phyloP scores from a whole-genome alignment of 2,888 invertebrate genomes.

The Abrostola tripartita region DNA sequence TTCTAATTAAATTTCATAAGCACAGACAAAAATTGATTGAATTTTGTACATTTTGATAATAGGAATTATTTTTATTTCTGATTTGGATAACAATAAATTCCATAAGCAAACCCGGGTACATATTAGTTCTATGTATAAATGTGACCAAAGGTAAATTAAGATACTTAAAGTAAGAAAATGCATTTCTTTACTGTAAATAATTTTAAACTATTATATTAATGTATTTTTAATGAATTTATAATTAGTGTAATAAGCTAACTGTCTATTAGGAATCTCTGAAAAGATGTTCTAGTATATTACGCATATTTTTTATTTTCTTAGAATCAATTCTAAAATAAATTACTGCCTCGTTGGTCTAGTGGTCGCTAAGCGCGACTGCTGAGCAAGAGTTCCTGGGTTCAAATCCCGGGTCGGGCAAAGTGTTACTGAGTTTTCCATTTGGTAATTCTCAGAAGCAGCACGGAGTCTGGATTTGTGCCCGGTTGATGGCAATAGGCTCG shows the following conservation, averaged over 20 bases:
- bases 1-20: no score
- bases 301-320: no score
- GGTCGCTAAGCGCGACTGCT: no score
- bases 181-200: conserved; percentile 54
- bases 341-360: no score
- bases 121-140: conserved; percentile 34
- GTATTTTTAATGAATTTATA: conserved; percentile 9
- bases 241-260: background rate
- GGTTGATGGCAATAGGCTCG: no score
- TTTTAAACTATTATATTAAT: conserved; percentile 22
- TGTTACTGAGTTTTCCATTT: no score
- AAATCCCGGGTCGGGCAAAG: no score
- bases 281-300: background rate
- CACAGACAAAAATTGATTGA: background rate
- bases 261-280: background rate
- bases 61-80: background rate
- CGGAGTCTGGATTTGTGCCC: no score
- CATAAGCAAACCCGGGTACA: background rate
- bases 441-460: no score
- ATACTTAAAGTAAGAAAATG: conserved; percentile 28
- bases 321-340: no score
- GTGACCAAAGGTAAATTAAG: conserved; percentile 54
- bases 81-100: background rate
- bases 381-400: no score
- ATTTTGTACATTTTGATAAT: background rate